Conservation (phyloP, 2,888 invertebrate genomes). For the Troides helena region DNA sequence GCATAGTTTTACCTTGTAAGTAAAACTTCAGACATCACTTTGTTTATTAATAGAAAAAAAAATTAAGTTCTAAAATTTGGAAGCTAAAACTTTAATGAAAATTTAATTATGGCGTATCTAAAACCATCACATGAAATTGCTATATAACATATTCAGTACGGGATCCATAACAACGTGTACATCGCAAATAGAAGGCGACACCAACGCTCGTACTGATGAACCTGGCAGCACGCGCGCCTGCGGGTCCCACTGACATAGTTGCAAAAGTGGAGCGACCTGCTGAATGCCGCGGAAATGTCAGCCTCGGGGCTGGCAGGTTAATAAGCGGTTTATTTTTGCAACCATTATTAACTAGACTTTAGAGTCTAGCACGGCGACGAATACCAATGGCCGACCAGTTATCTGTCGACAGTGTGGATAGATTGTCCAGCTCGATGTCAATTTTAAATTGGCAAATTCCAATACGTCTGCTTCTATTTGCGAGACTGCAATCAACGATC, state of each 20-base stretch:
- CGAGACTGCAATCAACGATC: too few species aligned
- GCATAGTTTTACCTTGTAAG: too few species aligned
- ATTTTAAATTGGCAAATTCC: too few species aligned
- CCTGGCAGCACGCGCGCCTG: constrained; percentile 6
- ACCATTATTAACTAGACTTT: constrained; percentile 8
- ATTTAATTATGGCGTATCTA: too few species aligned
- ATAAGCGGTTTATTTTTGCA: constrained; percentile 20
- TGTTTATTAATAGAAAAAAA: too few species aligned
- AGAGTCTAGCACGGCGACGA: constrained; percentile 10
- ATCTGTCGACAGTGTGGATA: too few species aligned
- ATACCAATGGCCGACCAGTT: constrained; percentile 11
- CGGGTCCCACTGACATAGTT: constrained; percentile 22
- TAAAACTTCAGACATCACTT: too few species aligned
- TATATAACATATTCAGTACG: background rate
- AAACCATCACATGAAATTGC: too few species aligned
- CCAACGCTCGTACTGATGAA: constrained; percentile 1
- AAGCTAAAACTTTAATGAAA: too few species aligned
- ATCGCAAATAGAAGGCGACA: background rate
- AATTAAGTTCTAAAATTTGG: too few species aligned
- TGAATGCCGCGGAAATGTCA: constrained; percentile 23
- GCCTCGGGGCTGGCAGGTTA: constrained; percentile 15
- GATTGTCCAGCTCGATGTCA: too few species aligned
- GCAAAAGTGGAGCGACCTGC: constrained; percentile 22
- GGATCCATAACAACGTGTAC: background rate
- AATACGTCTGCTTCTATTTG: too few species aligned